Evolutionary conservation across 2,797 vertebrate genomes (phyloP), one percentile per base, ranked within the genome.

Genomic region (Pipistrellus kuhlii): DNA sequence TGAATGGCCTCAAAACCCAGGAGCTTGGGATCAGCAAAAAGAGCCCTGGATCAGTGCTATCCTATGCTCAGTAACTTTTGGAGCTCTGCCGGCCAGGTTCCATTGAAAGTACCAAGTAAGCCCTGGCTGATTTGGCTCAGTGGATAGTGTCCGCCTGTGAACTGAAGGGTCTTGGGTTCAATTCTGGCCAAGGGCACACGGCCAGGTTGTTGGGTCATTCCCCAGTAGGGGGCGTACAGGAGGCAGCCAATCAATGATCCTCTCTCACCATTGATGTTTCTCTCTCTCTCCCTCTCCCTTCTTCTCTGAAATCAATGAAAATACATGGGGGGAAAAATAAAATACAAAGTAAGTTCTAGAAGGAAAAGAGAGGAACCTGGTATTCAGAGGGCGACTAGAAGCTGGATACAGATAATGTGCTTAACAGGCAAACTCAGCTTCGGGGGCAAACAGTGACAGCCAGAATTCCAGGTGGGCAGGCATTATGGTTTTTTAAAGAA

Each of bases 1-100:
- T 25, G 27, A 38, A 59, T 2, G 25, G 68, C n/a, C 35, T 71
- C 44, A 41, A 18, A 51, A n/a, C 48, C 21, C 18, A 83, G 75
- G 44, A 84, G 46, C 32, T 32, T 9, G 20, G 13, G 41, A 64
- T 25, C 77, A 27, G 27, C 12, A 92, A 15, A 46, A 53, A 21
- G 72, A 84, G 30, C 27, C 51, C 46, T 32, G 62, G 18, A 10
- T n/a, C 71, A 62, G 35, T 8, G 41, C 59, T 11, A 41, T 17
- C 15, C 18, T 23, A 27, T 73, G 59, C 38, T 73, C 44, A 59
- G 20, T 25, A 18, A 82, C 44, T 86, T 90, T n/a, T 32, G 38
- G 53, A 94, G 59, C 62, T 55, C 82, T 38, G 68, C 78, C 32
- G 53, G 14, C n/a, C 53, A 90, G n/a, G 27, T 18, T 71, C 53